Conservation (phyloP, 2,888 invertebrate species). For the Caenorhabditis parvicauda region DNA sequence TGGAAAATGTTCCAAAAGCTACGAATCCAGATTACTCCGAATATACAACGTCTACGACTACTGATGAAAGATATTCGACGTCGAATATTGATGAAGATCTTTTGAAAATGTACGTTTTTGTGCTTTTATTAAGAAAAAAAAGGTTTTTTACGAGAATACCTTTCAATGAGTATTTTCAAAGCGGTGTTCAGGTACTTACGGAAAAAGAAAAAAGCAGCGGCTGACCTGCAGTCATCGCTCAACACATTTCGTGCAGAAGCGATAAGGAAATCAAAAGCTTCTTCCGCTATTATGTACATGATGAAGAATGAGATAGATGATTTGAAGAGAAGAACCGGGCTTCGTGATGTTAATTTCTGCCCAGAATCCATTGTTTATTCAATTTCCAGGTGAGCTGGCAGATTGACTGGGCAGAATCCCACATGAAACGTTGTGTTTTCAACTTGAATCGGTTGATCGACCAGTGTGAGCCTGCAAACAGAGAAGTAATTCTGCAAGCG, state of each 20-base stretch:
- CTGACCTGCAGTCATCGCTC: conserved; percentile 29
- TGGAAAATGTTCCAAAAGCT: conserved; percentile 2
- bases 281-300: conserved; percentile 32
- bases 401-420: conserved; percentile 58
- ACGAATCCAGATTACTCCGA: no score
- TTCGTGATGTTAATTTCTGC: conserved; percentile 33
- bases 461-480: conserved; percentile 27
- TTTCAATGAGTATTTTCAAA: background rate
- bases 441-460: conserved; percentile 50
- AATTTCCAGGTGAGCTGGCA: conserved; percentile 51
- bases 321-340: conserved; percentile 49
- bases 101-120: conserved; percentile 24
- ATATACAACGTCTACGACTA: no score
- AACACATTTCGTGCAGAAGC: conserved; percentile 43
- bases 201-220: conserved; percentile 26
- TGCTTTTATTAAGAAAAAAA: background rate
- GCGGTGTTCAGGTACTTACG: conserved; percentile 24
- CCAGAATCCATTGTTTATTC: background rate
- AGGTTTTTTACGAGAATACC: background rate
- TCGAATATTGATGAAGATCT: conserved; percentile 34
- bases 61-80: conserved; percentile 17
- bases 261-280: conserved; percentile 35
- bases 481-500: conserved; percentile 34
- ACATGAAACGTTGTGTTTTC: conserved; percentile 54
- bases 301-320: conserved; percentile 54